Evolutionary conservation across 2,888 invertebrate genomes (phyloP).

Genomic region (Thysanoteuthis rhombus): DNA sequence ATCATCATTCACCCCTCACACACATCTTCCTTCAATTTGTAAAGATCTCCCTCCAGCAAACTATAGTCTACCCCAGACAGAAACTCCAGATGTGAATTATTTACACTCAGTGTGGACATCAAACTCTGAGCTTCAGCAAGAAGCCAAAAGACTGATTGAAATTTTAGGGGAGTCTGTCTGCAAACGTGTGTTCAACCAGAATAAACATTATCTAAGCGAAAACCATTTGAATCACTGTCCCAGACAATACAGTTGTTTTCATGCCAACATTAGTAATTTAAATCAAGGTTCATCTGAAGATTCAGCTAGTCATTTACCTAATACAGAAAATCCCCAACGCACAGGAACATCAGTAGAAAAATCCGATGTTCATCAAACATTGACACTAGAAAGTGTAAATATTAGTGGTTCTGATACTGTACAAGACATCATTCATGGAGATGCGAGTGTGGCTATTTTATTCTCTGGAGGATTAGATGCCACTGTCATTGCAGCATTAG

Average conservation of each 20-base stretch:
- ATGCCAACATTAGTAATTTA: neutral
- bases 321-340: neutral
- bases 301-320: neutral
- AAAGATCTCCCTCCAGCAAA: neutral
- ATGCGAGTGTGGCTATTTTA: conserved; percentile 79
- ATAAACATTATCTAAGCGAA: conserved; percentile 28
- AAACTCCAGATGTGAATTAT: conserved; percentile 30
- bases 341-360: neutral
- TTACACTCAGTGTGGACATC: conserved; percentile 33
- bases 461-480: conserved; percentile 98
- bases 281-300: neutral
- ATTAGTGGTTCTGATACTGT: conserved; percentile 72
- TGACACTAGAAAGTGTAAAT: neutral
- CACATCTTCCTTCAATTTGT: conserved; percentile 28
- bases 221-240: neutral
- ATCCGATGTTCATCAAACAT: neutral
- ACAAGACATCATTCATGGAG: neutral
- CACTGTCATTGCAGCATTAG: conserved; percentile 84
- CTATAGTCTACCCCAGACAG: conserved; percentile 32
- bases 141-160: conserved; percentile 56
- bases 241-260: neutral
- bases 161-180: conserved; percentile 61
- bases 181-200: conserved; percentile 53
- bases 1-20: conserved; percentile 17
- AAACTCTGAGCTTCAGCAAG: conserved; percentile 37